Percentiles rank a stretch among this genome's conserved stretches.
Conservation (phyloP, 2,113 vertebrate genomes). For the Pao palembangensis region DNA sequence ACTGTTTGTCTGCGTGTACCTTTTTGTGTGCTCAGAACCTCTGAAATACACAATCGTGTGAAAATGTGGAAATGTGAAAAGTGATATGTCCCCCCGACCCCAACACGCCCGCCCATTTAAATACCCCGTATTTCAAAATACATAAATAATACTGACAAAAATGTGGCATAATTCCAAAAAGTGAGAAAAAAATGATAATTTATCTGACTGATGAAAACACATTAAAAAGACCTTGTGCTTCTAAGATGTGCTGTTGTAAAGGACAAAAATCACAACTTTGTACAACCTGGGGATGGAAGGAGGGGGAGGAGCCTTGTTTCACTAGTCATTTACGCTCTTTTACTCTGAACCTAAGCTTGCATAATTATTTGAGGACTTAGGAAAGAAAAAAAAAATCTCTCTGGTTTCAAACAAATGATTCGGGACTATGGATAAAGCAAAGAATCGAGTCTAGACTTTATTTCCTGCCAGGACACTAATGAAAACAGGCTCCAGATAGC, state of each 20-base stretch:
- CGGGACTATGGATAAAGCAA: too few species aligned
- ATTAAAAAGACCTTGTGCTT: constrained; percentile 62
- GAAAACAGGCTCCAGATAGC: not conserved
- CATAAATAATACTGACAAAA: constrained; percentile 54
- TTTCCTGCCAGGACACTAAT: not conserved
- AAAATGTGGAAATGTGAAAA: constrained; percentile 34
- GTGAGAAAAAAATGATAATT: constrained; percentile 32
- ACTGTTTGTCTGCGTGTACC: constrained; percentile 18
- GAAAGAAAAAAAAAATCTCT: too few species aligned
- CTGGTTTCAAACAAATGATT: too few species aligned
- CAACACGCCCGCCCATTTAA: constrained; percentile 7
- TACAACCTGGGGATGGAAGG: constrained; percentile 40
- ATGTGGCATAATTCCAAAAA: constrained; percentile 47
- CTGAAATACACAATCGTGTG: constrained; percentile 44
- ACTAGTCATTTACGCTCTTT: constrained; percentile 14
- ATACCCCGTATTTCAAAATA: constrained; percentile 44
- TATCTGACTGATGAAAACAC: constrained; percentile 39
- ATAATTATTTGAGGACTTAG: too few species aligned
- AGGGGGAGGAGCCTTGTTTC: constrained; percentile 21
- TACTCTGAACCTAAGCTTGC: too few species aligned
- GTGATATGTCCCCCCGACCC: constrained; percentile 5
- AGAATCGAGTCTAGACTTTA: too few species aligned
- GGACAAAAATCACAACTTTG: constrained; percentile 41
- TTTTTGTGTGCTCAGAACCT: constrained; percentile 39
- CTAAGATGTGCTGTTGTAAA: constrained; percentile 62